These are phyloP conservation scores for Siniperca scherzeri DNA, from an alignment of 2,797 vertebrate genomes.

Conservation along the genomic window DNA sequence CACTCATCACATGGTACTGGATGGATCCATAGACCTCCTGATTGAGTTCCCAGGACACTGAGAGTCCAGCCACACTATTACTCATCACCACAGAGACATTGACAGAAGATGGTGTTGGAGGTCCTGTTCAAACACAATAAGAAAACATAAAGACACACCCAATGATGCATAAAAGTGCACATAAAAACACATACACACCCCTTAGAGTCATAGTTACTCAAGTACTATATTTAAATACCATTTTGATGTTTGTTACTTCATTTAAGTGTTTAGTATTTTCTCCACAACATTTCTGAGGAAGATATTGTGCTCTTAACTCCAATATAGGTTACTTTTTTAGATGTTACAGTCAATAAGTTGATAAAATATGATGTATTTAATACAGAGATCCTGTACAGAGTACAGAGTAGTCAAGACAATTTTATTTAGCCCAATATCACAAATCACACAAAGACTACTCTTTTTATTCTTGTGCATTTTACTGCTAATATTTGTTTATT, in stretches of 20 bases:
- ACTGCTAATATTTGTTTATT: not conserved
- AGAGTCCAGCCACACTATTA: conserved; percentile 66
- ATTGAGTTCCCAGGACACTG: conserved; percentile 84
- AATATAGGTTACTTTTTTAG: not conserved
- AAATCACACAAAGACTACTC: too few relatives aligned
- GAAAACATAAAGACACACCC: not conserved
- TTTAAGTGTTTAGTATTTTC: not conserved
- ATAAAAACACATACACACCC: not conserved
- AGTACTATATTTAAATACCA: not conserved
- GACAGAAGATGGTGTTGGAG: conserved; percentile 81
- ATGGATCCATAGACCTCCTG: conserved; percentile 75
- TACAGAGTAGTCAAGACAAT: too few relatives aligned
- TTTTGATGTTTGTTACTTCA: not conserved
- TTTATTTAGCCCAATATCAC: too few relatives aligned
- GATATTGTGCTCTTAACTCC: too few relatives aligned
- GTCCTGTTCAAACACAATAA: conserved; percentile 83
- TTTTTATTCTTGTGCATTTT: not conserved
- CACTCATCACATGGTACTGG: conserved; percentile 82
- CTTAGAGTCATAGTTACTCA: not conserved
- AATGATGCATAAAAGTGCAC: not conserved
- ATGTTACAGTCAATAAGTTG: not conserved
- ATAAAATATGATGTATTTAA: not conserved
- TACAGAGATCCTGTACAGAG: too few relatives aligned
- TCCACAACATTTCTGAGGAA: too few relatives aligned
- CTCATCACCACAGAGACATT: conserved; percentile 75